A percentile compares a stretch with the other conserved stretches of the same genome.
Conservation (phyloP, 2,888 invertebrate species). For the Idaea biselata region DNA sequence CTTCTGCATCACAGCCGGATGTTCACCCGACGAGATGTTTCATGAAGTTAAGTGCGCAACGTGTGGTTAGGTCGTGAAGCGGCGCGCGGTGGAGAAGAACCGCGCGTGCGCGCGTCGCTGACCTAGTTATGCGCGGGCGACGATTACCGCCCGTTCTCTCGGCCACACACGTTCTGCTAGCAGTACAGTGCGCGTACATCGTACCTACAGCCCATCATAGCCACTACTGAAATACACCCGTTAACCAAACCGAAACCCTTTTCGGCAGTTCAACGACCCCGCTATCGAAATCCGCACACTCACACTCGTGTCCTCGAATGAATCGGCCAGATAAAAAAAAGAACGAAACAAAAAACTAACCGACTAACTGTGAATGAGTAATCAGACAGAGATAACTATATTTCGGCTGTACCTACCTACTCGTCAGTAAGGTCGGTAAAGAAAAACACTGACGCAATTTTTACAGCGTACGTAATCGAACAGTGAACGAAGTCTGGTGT, state of each 20-base stretch:
- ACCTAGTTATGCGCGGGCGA: constrained; percentile 66
- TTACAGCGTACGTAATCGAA: constrained; percentile 79
- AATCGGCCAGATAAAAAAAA: constrained; percentile 66
- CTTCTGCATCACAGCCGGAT: not conserved
- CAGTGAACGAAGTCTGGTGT: constrained; percentile 64
- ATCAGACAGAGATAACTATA: constrained; percentile 77
- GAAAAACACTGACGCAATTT: constrained; percentile 81
- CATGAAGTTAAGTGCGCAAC: constrained; percentile 2
- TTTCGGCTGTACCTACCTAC: constrained; percentile 59
- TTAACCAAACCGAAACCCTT: constrained; percentile 71
- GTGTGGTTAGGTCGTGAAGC: constrained; percentile 22
- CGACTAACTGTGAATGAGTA: constrained; percentile 67
- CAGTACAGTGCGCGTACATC: constrained; percentile 37
- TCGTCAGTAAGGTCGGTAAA: constrained; percentile 73
- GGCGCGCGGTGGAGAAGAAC: constrained; percentile 54
- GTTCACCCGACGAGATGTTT: not conserved
- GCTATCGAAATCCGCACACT: constrained; percentile 80
- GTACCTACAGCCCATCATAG: constrained; percentile 52
- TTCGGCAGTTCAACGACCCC: constrained; percentile 73
- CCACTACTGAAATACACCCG: constrained; percentile 58
- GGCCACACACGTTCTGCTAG: constrained; percentile 54
- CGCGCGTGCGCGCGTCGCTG: constrained; percentile 67
- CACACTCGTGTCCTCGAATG: constrained; percentile 66
- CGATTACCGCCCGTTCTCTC: constrained; percentile 46
- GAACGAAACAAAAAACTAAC: constrained; percentile 69